Base-by-base conservation (phyloP, 2,888 invertebrate species). In the Diabrotica balteata region DNA sequence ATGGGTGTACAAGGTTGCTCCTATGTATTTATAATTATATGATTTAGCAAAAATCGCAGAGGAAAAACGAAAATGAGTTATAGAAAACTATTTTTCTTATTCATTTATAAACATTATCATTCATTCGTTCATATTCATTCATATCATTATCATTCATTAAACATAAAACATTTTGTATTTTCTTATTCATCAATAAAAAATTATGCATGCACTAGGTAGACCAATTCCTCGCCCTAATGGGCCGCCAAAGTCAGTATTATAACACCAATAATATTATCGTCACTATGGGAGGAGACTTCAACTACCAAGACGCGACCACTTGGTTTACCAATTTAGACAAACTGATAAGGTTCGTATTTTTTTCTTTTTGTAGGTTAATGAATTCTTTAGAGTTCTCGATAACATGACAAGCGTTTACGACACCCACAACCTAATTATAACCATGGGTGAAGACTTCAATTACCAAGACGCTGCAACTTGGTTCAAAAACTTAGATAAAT, bases 391-490 rank as follows among this genome's bases (percentile, higher is more conserved):
- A 0, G 88, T 88, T 76, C 84, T 87, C 42, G 77, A 82, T 47
- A 85, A 86, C 57, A 88, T 90, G 83, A 83, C 88, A 0, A 73
- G 78, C 47, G 80, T 78, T 0, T 92, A 91, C 81, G 78, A 79
- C 68, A 91, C 93, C 0, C 89, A 90, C 71, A 92, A 96, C 80
- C 85, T 96, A n/a, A 87, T 96, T 74, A 86, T 96, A 60, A 93
- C 96, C 0, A 96, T 96, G 96, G 97, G 97, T 0, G 92, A 93
- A 75, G 97, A 97, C 84, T 97, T 97, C 81, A 90, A 93, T 76
- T 97, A 94, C 81, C 92, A 93, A 82, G 87, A 89, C 70, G 91
- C 92, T 0, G 84, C 85, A 22, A 87, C 89, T 85, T 95, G 94
- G 91, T 97, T 88, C 84, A 89, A 87, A 73, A 96, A 96, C 82